phyloP scores from a whole-genome alignment of 2,888 invertebrate genomes.

The Cryptus armator region DNA sequence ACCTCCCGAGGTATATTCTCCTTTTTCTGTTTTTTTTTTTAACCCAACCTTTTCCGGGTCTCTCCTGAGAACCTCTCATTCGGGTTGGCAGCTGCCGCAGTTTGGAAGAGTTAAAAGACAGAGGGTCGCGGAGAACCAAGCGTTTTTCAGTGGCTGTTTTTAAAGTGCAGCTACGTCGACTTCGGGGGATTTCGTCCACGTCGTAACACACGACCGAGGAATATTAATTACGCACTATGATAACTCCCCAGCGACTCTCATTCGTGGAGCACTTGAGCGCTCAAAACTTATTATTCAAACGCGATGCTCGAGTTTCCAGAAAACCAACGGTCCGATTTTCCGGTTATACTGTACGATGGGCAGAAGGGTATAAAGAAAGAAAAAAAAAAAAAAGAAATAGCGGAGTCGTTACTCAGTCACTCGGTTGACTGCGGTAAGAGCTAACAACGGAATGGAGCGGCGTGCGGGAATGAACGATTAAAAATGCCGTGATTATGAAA shows the following conservation, averaged over 20 bases:
- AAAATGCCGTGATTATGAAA: constrained; percentile 32
- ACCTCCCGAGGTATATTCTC: neutral
- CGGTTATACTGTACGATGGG: neutral
- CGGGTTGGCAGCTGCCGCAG: constrained; percentile 8
- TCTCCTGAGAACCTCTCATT: constrained; percentile 1
- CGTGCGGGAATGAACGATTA: neutral
- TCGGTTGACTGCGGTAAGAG: constrained; percentile 9
- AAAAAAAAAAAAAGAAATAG: constrained; percentile 24
- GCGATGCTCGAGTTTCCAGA: constrained; percentile 36
- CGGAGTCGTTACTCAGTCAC: constrained; percentile 19
- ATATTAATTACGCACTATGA: constrained; percentile 56
- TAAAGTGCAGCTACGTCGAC: neutral
- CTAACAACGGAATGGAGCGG: neutral
- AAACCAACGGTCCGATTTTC: neutral
- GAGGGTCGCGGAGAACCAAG: neutral
- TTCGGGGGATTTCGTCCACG: constrained; percentile 15
- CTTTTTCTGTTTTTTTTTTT: constrained; percentile 1
- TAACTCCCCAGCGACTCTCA: constrained; percentile 14
- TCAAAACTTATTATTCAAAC: constrained; percentile 43
- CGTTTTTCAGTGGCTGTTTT: neutral
- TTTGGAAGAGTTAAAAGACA: constrained; percentile 14
- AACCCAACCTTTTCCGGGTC: constrained; percentile 14
- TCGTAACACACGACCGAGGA: constrained; percentile 24
- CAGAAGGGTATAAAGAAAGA: neutral
- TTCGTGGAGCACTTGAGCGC: neutral